Evolutionary conservation across 2,797 vertebrate genomes (phyloP).

Genomic region (Acrossocheilus fasciatus): DNA sequence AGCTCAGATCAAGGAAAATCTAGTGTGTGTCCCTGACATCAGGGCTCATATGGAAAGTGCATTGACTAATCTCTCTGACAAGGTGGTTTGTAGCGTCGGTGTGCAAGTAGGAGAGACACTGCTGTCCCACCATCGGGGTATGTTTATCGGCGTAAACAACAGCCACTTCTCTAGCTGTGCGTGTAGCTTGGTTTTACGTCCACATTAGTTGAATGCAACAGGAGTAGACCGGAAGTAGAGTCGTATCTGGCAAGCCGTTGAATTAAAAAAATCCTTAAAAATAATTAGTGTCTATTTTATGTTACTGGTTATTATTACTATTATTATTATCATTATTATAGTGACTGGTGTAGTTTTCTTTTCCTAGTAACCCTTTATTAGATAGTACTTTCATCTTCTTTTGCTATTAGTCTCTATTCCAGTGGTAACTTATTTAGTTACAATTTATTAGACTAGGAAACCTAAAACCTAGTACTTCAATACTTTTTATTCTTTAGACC

Average conservation of each 20-base stretch:
- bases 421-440: background rate
- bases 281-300: background rate
- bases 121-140: conserved; percentile 1
- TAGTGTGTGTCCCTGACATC: conserved; percentile 13
- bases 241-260: background rate
- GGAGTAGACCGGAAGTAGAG: conserved; percentile 21
- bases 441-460: background rate
- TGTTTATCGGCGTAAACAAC: conserved; percentile 20
- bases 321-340: background rate
- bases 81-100: conserved; percentile 71
- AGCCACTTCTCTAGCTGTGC: background rate
- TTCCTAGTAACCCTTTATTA: background rate
- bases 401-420: background rate
- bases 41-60: conserved; percentile 40
- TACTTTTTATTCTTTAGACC: background rate
- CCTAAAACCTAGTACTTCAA: background rate
- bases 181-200: background rate
- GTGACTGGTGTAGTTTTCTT: background rate
- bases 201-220: conserved; percentile 18
- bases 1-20: background rate
- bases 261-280: background rate
- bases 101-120: conserved; percentile 72
- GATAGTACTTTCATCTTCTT: background rate
- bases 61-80: conserved; percentile 34
- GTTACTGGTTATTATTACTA: background rate